Conservation (phyloP, 2,113 vertebrate species). For the Eubucco bourcierii region DNA sequence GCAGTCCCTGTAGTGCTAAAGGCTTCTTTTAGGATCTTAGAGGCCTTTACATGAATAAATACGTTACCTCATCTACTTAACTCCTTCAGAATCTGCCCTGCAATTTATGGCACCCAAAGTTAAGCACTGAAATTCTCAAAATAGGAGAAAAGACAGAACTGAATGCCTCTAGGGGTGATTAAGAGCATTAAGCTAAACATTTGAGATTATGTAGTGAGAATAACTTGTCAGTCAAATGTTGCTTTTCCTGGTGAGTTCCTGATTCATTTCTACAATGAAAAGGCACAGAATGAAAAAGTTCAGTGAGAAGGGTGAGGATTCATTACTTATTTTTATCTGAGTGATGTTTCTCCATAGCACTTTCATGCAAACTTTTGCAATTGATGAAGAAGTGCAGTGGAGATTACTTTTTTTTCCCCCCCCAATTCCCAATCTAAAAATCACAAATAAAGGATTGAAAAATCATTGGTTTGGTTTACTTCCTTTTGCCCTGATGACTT, state of each 20-base stretch:
- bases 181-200: not conserved
- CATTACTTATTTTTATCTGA: not conserved
- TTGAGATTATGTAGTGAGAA: not conserved
- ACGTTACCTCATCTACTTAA: not conserved
- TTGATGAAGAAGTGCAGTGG: not conserved
- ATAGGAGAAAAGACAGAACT: not conserved
- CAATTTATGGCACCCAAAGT: not conserved
- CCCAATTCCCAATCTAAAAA: not conserved
- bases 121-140: not conserved
- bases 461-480: not conserved
- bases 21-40: not conserved
- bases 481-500: not conserved
- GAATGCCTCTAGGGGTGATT: not conserved
- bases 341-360: not conserved
- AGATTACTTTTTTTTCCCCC: not conserved
- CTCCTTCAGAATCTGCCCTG: not conserved
- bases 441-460: not conserved
- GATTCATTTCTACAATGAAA: not conserved
- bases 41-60: not conserved
- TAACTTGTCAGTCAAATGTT: not conserved
- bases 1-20: not conserved
- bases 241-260: not conserved
- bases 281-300: not conserved
- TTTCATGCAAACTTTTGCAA: not conserved
- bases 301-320: not conserved